Percentiles rank a stretch among this genome's conserved stretches.
These are phyloP conservation scores for Synergus umbraculus DNA, from an alignment of 2,888 invertebrate genomes.

Conservation along the genomic window DNA sequence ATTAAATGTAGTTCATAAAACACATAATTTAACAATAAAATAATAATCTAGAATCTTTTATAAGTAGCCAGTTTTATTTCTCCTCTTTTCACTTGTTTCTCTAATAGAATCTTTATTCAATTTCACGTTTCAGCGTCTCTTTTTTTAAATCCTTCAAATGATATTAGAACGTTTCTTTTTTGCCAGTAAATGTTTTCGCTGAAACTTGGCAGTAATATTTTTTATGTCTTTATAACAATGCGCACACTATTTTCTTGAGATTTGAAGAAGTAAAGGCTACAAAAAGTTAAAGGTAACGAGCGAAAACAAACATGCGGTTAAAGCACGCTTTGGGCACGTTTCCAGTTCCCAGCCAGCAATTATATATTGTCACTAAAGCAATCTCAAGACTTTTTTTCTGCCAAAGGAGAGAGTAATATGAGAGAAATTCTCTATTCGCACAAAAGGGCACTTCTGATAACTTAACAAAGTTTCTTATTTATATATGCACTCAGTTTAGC, in stretches of 20 bases:
- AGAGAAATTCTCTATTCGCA: neutral
- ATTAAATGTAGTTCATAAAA: neutral
- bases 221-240: neutral
- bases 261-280: neutral
- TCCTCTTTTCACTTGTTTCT: neutral
- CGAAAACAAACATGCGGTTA: conserved; percentile 29
- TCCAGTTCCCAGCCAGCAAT: conserved; percentile 4
- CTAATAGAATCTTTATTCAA: neutral
- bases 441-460: neutral
- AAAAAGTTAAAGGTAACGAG: neutral
- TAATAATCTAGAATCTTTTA: neutral
- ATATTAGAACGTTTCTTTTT: neutral
- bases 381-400: neutral
- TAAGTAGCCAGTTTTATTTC: neutral
- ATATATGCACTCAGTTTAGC: neutral
- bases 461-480: neutral
- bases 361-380: conserved; percentile 15
- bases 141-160: too few relatives aligned
- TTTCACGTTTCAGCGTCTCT: neutral
- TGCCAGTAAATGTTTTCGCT: neutral
- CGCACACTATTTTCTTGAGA: neutral
- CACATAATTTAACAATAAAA: neutral
- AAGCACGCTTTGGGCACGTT: conserved; percentile 4
- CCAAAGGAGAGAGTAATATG: neutral
- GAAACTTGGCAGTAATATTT: neutral